A percentile compares a stretch with the other conserved stretches of the same genome.
phyloP scores from a whole-genome alignment of 2,797 vertebrate species.

The Pachyuromys duprasi region DNA sequence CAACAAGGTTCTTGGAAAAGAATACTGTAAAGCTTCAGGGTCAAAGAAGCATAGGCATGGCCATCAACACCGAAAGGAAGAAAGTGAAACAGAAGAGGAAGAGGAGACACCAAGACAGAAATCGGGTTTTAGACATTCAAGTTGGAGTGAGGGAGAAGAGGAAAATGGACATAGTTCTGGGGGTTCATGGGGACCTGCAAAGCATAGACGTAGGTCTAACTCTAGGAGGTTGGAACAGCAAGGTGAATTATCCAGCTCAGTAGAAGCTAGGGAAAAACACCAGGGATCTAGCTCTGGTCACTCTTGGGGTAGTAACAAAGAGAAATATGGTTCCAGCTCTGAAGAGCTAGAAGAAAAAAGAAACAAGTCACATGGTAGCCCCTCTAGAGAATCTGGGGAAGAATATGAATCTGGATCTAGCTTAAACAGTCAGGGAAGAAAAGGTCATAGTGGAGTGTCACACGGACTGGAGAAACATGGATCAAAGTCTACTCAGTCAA shows the following conservation, averaged over 20 bases:
- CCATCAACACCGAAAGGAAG: slow-evolving; percentile 35
- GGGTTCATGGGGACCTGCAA: neutral
- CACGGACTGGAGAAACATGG: neutral
- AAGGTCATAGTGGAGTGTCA: neutral
- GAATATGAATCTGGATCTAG: slow-evolving; percentile 60
- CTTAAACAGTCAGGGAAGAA: slow-evolving; percentile 40
- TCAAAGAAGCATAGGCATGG: slow-evolving; percentile 71
- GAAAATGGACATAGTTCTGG: slow-evolving; percentile 54
- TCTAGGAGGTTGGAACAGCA: slow-evolving; percentile 48
- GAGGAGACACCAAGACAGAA: slow-evolving; percentile 45
- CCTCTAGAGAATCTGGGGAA: slow-evolving; percentile 50
- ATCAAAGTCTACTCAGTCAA: slow-evolving; percentile 59
- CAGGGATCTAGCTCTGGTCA: slow-evolving; percentile 52
- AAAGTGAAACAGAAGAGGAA: slow-evolving; percentile 70
- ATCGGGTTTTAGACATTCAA: slow-evolving; percentile 69
- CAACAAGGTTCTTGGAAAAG: slow-evolving; percentile 78
- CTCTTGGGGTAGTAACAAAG: slow-evolving; percentile 55
- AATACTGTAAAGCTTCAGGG: slow-evolving; percentile 83
- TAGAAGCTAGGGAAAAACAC: neutral
- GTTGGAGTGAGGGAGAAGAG: slow-evolving; percentile 64
- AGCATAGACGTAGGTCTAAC: slow-evolving; percentile 43
- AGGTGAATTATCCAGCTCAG: slow-evolving; percentile 34
- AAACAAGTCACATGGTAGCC: slow-evolving; percentile 29
- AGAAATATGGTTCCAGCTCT: slow-evolving; percentile 57
- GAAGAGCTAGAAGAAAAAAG: slow-evolving; percentile 35